phyloP scores from a whole-genome alignment of 2,113 vertebrate species.

The Barbus barbus region DNA sequence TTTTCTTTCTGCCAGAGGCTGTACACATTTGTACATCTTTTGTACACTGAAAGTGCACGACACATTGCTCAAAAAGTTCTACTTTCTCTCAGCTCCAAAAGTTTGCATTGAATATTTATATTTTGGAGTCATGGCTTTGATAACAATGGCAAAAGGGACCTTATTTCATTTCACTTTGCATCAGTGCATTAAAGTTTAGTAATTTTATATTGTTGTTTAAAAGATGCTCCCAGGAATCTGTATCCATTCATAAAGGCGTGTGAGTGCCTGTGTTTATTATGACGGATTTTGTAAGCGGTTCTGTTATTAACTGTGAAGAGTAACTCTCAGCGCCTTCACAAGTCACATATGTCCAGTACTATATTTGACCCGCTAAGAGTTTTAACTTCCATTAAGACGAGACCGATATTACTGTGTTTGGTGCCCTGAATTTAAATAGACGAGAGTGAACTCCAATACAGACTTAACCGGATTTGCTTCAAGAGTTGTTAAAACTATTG shows the following conservation, averaged over 20 bases:
- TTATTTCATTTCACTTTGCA: background rate
- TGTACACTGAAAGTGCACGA: background rate
- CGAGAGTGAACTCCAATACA: background rate
- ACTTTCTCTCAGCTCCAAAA: background rate
- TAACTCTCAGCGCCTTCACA: background rate
- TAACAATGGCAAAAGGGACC: background rate
- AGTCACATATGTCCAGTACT: conserved; percentile 41
- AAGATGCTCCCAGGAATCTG: background rate
- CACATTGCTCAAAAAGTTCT: background rate
- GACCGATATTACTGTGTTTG: conserved; percentile 63
- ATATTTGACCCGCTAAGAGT: conserved; percentile 69
- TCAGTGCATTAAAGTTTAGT: background rate
- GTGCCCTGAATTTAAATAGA: conserved; percentile 42
- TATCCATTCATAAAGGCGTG: background rate
- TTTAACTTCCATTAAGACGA: conserved; percentile 70
- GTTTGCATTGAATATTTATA: background rate
- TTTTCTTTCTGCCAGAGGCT: too few relatives aligned
- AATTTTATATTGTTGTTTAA: background rate
- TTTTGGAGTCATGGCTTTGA: background rate
- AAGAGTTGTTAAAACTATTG: conserved; percentile 35
- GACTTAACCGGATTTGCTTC: conserved; percentile 35
- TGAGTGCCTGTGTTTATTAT: background rate
- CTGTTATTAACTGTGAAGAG: background rate
- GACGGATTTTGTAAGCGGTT: background rate
- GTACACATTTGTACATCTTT: background rate